A percentile compares a stretch with the other conserved stretches of the same genome.
These are phyloP conservation scores for Oreochromis tanganicae DNA, from an alignment of 2,113 vertebrate genomes.

Conservation along the genomic window DNA sequence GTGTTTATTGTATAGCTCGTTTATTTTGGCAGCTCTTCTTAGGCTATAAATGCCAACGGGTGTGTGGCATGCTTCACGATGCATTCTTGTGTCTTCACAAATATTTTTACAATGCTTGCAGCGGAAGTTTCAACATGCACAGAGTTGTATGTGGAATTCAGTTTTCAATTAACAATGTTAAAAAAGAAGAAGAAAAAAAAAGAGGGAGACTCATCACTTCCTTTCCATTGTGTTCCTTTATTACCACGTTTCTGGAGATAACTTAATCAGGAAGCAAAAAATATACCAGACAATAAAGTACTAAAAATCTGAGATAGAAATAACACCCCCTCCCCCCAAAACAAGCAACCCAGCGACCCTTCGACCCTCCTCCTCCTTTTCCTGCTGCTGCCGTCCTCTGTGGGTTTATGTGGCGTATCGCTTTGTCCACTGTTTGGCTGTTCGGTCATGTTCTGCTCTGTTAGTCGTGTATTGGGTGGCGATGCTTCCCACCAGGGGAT, in stretches of 20 bases:
- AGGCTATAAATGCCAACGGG: not conserved
- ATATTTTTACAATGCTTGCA: not conserved
- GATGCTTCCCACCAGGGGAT: constrained; percentile 94
- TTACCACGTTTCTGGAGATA: constrained; percentile 89
- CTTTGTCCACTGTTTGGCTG: constrained; percentile 98
- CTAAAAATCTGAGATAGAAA: constrained; percentile 98
- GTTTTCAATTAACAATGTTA: not conserved
- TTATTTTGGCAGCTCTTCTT: not conserved
- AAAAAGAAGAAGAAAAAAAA: not conserved
- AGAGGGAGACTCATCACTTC: not conserved
- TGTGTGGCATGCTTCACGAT: not conserved
- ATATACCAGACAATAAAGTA: constrained; percentile 85
- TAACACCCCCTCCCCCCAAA: constrained; percentile 50
- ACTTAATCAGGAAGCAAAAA: constrained; percentile 85
- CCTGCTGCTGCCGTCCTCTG: constrained; percentile 66
- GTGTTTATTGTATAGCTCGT: not conserved
- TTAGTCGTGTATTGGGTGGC: constrained; percentile 96
- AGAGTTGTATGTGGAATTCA: not conserved
- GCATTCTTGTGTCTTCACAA: not conserved
- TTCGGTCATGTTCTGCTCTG: constrained; percentile 96
- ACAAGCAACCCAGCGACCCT: constrained; percentile 7
- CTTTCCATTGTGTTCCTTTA: constrained; percentile 77
- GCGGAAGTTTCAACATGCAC: not conserved
- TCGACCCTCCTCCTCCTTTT: not conserved
- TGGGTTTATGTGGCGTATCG: constrained; percentile 90